A percentile compares a stretch with the other conserved stretches of the same genome.
Evolutionary conservation across 1,140 invertebrate species (phyloP).

Genomic region (Aphelenchoides besseyi): DNA sequence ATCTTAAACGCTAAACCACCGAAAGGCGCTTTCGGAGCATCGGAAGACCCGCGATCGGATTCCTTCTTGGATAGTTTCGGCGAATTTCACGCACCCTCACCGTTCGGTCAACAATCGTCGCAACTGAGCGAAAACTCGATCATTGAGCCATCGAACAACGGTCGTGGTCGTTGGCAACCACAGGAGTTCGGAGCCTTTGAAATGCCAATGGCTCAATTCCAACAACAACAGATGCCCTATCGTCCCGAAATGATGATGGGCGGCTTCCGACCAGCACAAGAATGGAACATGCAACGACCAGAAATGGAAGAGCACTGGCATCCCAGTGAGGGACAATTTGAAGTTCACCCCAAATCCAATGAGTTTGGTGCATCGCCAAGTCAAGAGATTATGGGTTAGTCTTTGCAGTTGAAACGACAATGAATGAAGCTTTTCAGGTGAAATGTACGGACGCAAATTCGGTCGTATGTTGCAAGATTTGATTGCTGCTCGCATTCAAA

Average conservation of each 20-base stretch:
- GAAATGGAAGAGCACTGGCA: neutral
- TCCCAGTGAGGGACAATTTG: neutral
- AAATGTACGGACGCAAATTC: conserved; percentile 36
- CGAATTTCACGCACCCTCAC: conserved; percentile 32
- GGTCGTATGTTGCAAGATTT: conserved; percentile 35
- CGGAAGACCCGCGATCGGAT: conserved; percentile 28
- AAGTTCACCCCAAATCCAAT: conserved; percentile 3
- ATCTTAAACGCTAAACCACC: neutral
- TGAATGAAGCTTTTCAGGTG: no score
- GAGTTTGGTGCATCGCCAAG: neutral
- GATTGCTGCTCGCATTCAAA: conserved; percentile 29
- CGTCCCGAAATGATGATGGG: conserved; percentile 10
- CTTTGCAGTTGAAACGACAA: no score
- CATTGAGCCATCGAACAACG: conserved; percentile 16
- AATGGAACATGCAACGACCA: neutral
- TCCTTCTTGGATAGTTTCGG: conserved; percentile 46
- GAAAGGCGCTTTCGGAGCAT: neutral
- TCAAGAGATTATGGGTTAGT: neutral
- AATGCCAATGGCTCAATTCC: conserved; percentile 1
- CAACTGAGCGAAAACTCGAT: conserved; percentile 34
- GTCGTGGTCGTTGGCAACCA: conserved; percentile 28
- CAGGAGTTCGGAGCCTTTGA: conserved; percentile 23
- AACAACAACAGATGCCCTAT: neutral
- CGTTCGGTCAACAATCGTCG: conserved; percentile 27
- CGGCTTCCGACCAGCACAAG: conserved; percentile 1